Evolutionary conservation across 2,113 vertebrate genomes (phyloP).

Genomic region (Nothocercus nigrocapillus): DNA sequence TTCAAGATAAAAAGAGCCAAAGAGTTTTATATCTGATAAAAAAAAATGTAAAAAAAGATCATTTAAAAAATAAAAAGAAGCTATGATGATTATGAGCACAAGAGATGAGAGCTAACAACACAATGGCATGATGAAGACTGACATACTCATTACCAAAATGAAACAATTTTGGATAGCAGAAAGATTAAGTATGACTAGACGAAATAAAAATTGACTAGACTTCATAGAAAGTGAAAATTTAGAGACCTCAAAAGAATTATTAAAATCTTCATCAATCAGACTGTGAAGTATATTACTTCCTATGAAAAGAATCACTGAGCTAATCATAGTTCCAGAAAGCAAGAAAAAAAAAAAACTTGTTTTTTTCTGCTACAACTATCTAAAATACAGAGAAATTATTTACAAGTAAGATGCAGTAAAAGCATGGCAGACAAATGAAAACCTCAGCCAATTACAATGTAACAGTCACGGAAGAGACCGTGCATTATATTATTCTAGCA

Average conservation of each 20-base stretch:
- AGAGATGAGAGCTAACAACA: not conserved
- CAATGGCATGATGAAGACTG: conserved; percentile 18
- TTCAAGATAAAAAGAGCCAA: conserved; percentile 25
- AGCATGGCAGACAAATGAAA: not conserved
- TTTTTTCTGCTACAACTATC: not conserved
- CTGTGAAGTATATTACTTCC: not conserved
- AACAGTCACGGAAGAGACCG: not conserved
- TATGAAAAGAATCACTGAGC: not conserved
- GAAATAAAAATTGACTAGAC: conserved; percentile 3
- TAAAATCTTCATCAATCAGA: not conserved
- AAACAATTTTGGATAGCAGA: conserved; percentile 7
- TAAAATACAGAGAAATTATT: not conserved
- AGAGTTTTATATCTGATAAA: not conserved
- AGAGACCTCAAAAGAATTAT: not conserved
- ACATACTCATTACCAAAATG: conserved; percentile 1
- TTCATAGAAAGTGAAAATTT: not conserved
- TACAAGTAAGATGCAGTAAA: not conserved
- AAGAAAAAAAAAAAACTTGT: not conserved
- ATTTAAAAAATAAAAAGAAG: not conserved
- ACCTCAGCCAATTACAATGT: not conserved
- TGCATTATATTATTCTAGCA: not conserved
- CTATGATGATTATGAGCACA: not conserved
- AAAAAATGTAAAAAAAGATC: conserved; percentile 17
- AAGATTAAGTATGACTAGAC: not conserved
- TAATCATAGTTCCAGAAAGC: not conserved